Base-by-base conservation (phyloP, 2,797 vertebrate species). In the Margarornis squamiger region DNA sequence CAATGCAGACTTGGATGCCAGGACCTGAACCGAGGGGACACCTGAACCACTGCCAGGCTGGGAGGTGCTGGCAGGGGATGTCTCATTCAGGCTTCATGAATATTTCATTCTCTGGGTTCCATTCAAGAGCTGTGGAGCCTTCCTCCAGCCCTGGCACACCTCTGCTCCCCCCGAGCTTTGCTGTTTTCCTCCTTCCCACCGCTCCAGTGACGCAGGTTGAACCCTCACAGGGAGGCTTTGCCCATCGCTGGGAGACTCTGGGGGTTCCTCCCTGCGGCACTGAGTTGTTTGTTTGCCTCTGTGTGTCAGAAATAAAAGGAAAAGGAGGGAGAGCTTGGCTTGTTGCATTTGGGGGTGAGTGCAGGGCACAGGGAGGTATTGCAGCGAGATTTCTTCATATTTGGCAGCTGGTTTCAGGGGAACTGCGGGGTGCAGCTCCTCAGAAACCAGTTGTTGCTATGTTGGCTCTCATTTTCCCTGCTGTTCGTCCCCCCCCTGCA, bases 281-380 rank as follows among this genome's bases (percentile, higher is more conserved):
- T 1, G 62, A 70, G 76, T 80, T 97, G 96, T 96, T 98, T 97
- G 72, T 82, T 97, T 96, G 96, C 86, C 87, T 90, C 59, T 21
- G 6, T 4, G 9, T 4, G 26, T 8, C 18, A 14, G 41, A 63
- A 77, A 59, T 9, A 10, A 38, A 49, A 26, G 8, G 2, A 41
- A 80, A 65, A 34, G 5, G 12, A 26, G 10, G 6, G 1, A n/a
- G 4, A 10, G 14, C 54, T 32, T 8, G 49, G 4, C 9, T 46
- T 14, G 8, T 46, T 39, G 39, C 11, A 1, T 79, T 41, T 67
- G n/a, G 43, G 38, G 52, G n/a, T 45, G 51, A 54, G 21, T 5
- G 10, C 41, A 43, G 81, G 36, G 48, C 46, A 82, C 86, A 14
- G n/a, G 19, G 41, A n/a, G 18, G 18, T 2, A 5, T 2, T n/a